phyloP scores from a whole-genome alignment of 1,140 invertebrate species.

The Parasteatoda tepidariorum region DNA sequence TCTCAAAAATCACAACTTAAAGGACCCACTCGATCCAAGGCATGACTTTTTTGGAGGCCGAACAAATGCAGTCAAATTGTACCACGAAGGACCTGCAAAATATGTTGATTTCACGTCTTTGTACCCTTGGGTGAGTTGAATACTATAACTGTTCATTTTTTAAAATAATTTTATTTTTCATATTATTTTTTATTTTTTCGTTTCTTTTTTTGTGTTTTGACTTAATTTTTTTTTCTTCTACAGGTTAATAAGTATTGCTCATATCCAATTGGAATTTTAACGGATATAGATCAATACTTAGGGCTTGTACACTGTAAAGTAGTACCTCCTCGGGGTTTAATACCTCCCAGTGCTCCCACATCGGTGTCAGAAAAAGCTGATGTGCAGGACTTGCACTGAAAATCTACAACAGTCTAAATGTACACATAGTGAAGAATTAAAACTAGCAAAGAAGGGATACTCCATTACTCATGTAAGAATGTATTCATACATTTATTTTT shows the following conservation, averaged over 20 bases:
- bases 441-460: background rate
- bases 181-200: background rate
- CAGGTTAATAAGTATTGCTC: background rate
- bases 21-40: constrained; percentile 11
- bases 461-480: background rate
- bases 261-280: background rate
- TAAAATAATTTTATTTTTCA: no score
- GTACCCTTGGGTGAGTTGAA: constrained; percentile 64
- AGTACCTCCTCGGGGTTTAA: background rate
- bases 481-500: background rate
- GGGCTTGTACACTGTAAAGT: no score
- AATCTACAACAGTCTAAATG: background rate
- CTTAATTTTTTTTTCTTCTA: background rate
- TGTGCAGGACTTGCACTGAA: background rate
- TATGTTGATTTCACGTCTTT: constrained; percentile 67
- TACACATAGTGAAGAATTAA: constrained; percentile 1
- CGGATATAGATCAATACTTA: no score
- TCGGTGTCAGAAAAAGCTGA: background rate
- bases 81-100: constrained; percentile 62
- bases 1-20: background rate
- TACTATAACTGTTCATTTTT: no score
- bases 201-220: background rate
- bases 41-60: constrained; percentile 67
- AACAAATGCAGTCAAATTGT: constrained; percentile 65
- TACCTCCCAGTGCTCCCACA: background rate